Base-by-base conservation (phyloP, 2,797 vertebrate species). In the Sebastolobus alascanus region DNA sequence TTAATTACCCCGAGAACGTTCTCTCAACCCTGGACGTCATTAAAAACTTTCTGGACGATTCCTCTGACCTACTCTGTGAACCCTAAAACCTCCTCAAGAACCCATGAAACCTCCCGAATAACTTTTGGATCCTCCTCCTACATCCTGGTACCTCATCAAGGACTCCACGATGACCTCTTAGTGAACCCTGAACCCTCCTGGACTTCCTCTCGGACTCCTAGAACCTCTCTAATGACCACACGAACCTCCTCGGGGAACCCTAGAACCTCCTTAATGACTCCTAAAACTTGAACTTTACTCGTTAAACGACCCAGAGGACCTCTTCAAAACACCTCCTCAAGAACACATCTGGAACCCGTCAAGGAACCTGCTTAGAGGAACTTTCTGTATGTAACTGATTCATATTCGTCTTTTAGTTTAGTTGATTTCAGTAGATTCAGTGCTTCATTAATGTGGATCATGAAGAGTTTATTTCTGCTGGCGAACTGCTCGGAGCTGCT, bases 401-500 rank as follows among this genome's bases (percentile, higher is more conserved):
- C 33, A 6, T 61, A 25, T 61, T 6, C 16, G 4, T 56, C 59
- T 74, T 67, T 54, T 35, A 43, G 13, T 73, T 40, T 25, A 6
- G 31, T 46, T 52, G 2, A 64, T 52, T 29, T 33, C 18, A 4
- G 43, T 8, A 1, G 16, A 16, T 18, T 60, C 50, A 1, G 66
- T 1, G 55, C 68, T 69, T 77, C 9, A 50, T 60, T 75, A 73
- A 58, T 55, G 35, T 59, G 31, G 12, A 59, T 58, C 25, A 40
- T 40, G 43, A 59, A 11, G 52, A 65, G 61, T 58, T 83, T 75
- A 29, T 74, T 73, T 74, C 25, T 69, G n/a, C 16, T 35, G 31
- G 46, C 68, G 12, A 66, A 12, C 59, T 67, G 55, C 55, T 72
- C 14, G 33, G 35, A 84, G 38, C 14, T 68, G 59, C 75, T 37